phyloP scores from a whole-genome alignment of 2,888 invertebrate genomes.

The Zele albiditarsus region DNA sequence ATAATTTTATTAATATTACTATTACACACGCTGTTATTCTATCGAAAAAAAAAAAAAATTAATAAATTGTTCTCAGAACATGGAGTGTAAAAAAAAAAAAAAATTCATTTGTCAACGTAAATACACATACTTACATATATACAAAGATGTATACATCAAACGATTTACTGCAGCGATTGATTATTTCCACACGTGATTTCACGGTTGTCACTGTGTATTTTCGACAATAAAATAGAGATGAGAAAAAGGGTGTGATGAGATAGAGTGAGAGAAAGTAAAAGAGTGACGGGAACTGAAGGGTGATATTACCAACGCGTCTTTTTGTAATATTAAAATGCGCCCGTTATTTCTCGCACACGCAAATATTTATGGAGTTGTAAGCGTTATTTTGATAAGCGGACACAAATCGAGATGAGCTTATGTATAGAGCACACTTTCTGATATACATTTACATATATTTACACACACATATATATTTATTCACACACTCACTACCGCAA shows the following conservation, averaged over 20 bases:
- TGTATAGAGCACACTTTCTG: background rate
- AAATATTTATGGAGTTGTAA: constrained; percentile 73
- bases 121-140: constrained; percentile 1
- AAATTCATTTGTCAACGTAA: constrained; percentile 34
- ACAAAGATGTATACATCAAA: background rate
- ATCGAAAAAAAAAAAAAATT: too few species aligned
- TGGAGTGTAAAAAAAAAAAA: constrained; percentile 23
- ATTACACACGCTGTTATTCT: too few species aligned
- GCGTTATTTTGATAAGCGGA: constrained; percentile 72
- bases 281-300: background rate
- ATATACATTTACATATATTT: too few species aligned
- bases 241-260: background rate
- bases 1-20: too few species aligned
- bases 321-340: constrained; percentile 52
- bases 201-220: constrained; percentile 58
- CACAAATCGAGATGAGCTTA: constrained; percentile 58
- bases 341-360: constrained; percentile 47
- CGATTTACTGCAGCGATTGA: background rate
- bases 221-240: background rate
- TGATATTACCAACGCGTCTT: constrained; percentile 18
- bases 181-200: constrained; percentile 70
- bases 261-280: constrained; percentile 1
- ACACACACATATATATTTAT: constrained; percentile 19
- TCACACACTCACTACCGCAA: background rate
- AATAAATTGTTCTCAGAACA: too few species aligned